A percentile compares a stretch with the other conserved stretches of the same genome.
Evolutionary conservation across 2,888 invertebrate species (phyloP).

Genomic region (Pachydiplax longipennis): DNA sequence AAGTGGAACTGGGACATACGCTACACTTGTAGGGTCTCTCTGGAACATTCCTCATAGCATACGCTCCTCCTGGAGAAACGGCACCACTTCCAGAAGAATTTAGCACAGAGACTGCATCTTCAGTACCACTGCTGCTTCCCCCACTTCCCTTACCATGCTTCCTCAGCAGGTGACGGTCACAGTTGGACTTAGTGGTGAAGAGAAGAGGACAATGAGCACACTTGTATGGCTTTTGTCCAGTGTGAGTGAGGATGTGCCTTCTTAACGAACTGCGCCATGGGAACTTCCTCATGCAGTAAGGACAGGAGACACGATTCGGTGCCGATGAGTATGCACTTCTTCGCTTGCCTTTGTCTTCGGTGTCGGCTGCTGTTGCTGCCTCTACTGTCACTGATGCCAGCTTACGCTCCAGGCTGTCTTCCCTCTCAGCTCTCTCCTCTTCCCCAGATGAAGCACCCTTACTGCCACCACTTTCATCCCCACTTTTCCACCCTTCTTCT

Average conservation of each 20-base stretch:
- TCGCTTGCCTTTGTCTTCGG: slow-evolving; percentile 68
- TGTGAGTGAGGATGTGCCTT: slow-evolving; percentile 94
- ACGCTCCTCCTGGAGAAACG: slow-evolving; percentile 53
- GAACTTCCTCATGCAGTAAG: slow-evolving; percentile 92
- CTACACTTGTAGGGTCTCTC: slow-evolving; percentile 82
- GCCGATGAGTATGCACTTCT: slow-evolving; percentile 95
- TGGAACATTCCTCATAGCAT: slow-evolving; percentile 72
- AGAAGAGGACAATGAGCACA: slow-evolving; percentile 91
- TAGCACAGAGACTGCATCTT: slow-evolving; percentile 48
- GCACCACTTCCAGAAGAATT: slow-evolving; percentile 56
- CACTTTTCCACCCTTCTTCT: slow-evolving; percentile 60
- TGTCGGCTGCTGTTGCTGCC: slow-evolving; percentile 55
- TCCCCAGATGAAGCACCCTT: slow-evolving; percentile 81
- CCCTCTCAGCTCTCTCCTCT: slow-evolving; percentile 28
- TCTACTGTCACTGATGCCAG: slow-evolving; percentile 9
- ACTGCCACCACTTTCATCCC: slow-evolving; percentile 76
- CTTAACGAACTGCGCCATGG: slow-evolving; percentile 96
- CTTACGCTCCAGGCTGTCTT: slow-evolving; percentile 32
- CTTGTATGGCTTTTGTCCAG: slow-evolving; percentile 94
- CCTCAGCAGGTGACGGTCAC: slow-evolving; percentile 90
- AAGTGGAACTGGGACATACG: slow-evolving; percentile 82
- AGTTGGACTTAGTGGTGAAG: slow-evolving; percentile 97
- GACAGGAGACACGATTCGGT: slow-evolving; percentile 92
- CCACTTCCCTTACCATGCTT: slow-evolving; percentile 74
- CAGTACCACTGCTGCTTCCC: slow-evolving; percentile 57